Base-by-base conservation (phyloP, 1,140 invertebrate genomes). In the Euglossa dilemma region DNA sequence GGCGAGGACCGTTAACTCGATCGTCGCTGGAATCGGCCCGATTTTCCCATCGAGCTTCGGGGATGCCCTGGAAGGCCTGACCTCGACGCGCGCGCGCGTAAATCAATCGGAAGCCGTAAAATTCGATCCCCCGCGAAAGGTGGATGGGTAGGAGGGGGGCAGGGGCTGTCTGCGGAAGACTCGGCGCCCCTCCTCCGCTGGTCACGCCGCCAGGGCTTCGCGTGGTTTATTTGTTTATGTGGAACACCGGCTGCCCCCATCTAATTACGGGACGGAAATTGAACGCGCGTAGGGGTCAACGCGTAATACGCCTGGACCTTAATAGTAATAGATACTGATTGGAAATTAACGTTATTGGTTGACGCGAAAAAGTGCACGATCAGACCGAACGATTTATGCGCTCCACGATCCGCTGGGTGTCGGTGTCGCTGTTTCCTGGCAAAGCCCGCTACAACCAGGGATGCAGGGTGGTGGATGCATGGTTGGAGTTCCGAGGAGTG, bases 1-100 rank as follows among this genome's bases (percentile, higher is more conserved):
- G 85, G 28, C 71, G 63, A 2, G 71, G 87, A 90, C 91, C 84
- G 87, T 91, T 92, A 91, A 90, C 87, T 77, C 82, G 28, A 77
- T 69, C 75, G 23, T 18, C 47, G 12, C 12, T 25, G 14, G 50
- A 52, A 85, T 84, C 66, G 14, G 64, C 12, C 36, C 54, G 45
- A 36, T 36, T 12, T 56, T 63, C 43, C 73, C 45, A 50, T 16
- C 20, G 56, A 25, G 16, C 14, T 25, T n/a, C 43, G 52, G 56
- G 45, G 25, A 59, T 57, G 8, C 1, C 3, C 20, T 36, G 36
- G 36, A 36, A 36, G 47, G 47, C 47, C 9, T 11, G 9, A 9
- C 8, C 47, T 12, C 8, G n/a, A n/a, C n/a, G n/a, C 47, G 47
- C 66, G 43, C 66, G 66, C 67, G 67, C 45, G 67, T 69, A 56